Evolutionary conservation across 2,888 invertebrate genomes (phyloP).

Genomic region (Melanargia galathea): DNA sequence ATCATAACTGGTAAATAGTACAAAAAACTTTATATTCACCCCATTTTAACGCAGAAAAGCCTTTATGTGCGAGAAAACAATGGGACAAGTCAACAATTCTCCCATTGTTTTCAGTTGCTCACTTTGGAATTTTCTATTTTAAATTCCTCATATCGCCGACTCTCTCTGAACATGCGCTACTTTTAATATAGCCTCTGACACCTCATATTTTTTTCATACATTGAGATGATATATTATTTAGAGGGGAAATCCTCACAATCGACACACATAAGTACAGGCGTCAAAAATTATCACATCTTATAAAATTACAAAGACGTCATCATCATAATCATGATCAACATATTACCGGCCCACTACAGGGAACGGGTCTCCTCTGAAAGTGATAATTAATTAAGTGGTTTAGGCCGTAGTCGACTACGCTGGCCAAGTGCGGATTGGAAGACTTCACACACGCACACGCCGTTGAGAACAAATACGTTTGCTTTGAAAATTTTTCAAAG

Average conservation of each 20-base stretch:
- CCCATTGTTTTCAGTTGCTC: constrained; percentile 41
- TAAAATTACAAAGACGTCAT: too few relatives aligned
- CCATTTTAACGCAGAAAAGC: constrained; percentile 33
- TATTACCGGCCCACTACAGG: too few relatives aligned
- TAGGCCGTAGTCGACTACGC: too few relatives aligned
- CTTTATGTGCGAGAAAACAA: constrained; percentile 32
- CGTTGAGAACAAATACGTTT: too few relatives aligned
- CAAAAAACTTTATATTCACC: constrained; percentile 27
- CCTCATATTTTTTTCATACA: constrained; percentile 23
- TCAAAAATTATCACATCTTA: too few relatives aligned
- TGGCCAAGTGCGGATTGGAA: too few relatives aligned
- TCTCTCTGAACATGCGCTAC: constrained; percentile 41
- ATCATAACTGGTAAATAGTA: constrained; percentile 32
- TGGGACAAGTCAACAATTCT: constrained; percentile 24
- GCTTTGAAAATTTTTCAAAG: too few relatives aligned
- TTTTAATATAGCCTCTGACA: constrained; percentile 40
- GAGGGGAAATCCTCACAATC: neutral
- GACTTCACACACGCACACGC: too few relatives aligned
- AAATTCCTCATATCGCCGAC: constrained; percentile 50
- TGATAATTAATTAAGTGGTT: too few relatives aligned
- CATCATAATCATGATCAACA: too few relatives aligned
- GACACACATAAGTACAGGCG: too few relatives aligned
- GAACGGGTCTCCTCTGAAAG: too few relatives aligned
- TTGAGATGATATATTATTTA: neutral
- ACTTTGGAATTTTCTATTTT: constrained; percentile 55